These are phyloP conservation scores for Callimorpha dominula DNA, from an alignment of 2,888 invertebrate species.

Conservation along the genomic window DNA sequence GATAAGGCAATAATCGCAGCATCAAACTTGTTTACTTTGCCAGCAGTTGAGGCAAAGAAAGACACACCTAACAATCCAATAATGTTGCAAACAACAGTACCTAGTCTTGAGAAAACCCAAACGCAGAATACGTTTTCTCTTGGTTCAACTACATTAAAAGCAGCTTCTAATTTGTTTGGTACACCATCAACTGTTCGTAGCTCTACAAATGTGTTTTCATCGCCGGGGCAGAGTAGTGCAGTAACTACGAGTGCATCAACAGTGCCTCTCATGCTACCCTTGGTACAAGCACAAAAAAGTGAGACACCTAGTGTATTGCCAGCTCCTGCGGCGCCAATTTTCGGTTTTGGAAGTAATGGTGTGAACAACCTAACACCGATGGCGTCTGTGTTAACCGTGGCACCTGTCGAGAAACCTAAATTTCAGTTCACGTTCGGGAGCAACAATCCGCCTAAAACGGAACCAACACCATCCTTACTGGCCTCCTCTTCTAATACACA, in stretches of 20 bases:
- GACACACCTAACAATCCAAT: constrained; percentile 17
- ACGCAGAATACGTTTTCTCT: constrained; percentile 54
- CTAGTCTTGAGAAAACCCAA: constrained; percentile 31
- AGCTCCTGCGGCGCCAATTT: constrained; percentile 56
- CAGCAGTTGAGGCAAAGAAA: constrained; percentile 22
- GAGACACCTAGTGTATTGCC: constrained; percentile 26
- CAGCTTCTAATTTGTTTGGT: constrained; percentile 51
- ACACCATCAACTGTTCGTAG: constrained; percentile 37
- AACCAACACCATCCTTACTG: constrained; percentile 34
- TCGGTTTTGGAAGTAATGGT: constrained; percentile 63
- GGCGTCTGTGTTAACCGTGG: constrained; percentile 14
- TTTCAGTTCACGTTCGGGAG: constrained; percentile 70
- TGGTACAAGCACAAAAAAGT: constrained; percentile 38
- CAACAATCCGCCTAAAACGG: constrained; percentile 47
- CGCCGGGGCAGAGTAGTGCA: constrained; percentile 17
- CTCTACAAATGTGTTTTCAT: constrained; percentile 43
- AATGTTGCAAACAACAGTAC: neutral
- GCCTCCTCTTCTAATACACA: constrained; percentile 12
- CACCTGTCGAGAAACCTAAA: constrained; percentile 61
- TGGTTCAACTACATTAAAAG: constrained; percentile 33
- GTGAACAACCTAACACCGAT: constrained; percentile 33
- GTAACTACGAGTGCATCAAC: constrained; percentile 40
- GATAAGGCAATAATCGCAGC: constrained; percentile 10
- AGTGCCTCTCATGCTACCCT: constrained; percentile 54
- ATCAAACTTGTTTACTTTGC: constrained; percentile 13